These are phyloP conservation scores for Siderastrea radians DNA, from an alignment of 92 coral and sea anemone genomes.

Conservation along the genomic window DNA sequence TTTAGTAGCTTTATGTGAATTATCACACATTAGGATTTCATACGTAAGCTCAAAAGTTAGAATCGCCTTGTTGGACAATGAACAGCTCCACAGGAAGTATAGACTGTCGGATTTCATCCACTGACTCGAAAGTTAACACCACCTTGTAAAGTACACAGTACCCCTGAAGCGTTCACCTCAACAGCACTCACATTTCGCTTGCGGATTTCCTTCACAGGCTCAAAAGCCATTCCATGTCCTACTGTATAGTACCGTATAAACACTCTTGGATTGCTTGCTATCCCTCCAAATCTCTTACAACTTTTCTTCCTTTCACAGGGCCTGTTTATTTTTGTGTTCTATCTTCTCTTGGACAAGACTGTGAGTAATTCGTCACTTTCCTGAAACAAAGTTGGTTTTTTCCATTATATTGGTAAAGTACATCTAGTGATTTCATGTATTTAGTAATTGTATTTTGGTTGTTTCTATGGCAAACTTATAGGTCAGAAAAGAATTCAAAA, in stretches of 20 bases:
- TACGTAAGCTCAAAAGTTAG: background rate
- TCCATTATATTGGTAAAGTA: background rate
- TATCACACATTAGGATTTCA: background rate
- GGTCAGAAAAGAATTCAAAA: constrained; percentile 95
- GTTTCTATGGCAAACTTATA: background rate
- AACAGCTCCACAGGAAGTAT: background rate
- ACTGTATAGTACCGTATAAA: too few species aligned
- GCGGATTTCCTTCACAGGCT: too few species aligned
- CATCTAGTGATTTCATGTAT: background rate
- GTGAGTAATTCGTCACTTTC: constrained; percentile 52
- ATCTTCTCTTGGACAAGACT: constrained; percentile 88
- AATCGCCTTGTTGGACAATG: background rate
- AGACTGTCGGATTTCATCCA: background rate
- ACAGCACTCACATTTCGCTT: too few species aligned
- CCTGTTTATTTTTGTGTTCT: constrained; percentile 90
- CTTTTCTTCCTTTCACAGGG: constrained; percentile 65
- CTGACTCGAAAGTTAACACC: background rate
- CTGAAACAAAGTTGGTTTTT: background rate
- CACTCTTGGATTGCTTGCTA: too few species aligned
- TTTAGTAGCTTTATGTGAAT: background rate
- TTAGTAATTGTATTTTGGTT: background rate
- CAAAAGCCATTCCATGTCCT: too few species aligned
- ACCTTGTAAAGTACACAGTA: background rate
- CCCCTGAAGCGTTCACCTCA: too few species aligned
- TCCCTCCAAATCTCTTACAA: too few species aligned